Evolutionary conservation across 2,888 invertebrate genomes (phyloP).

Genomic region (Euzophera pinguis): DNA sequence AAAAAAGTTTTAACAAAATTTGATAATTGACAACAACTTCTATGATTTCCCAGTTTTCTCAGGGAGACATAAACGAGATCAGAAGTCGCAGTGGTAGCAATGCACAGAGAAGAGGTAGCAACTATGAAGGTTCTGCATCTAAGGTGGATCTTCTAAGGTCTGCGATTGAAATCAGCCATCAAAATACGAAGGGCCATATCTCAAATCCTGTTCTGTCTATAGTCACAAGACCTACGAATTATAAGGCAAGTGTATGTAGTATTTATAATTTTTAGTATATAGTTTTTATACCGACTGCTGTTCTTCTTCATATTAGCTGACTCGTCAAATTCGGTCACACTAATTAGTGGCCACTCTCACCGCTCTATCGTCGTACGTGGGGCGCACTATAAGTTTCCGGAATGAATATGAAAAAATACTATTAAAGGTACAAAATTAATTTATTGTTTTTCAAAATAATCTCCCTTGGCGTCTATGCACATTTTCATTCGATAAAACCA

Average conservation of each 20-base stretch:
- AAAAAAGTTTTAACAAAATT: too few relatives aligned
- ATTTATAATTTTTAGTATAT: neutral
- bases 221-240: slow-evolving; percentile 48
- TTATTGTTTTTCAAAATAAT: too few relatives aligned
- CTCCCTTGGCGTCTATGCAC: too few relatives aligned
- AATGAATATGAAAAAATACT: too few relatives aligned
- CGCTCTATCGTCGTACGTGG: too few relatives aligned
- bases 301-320: too few relatives aligned
- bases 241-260: slow-evolving; percentile 60
- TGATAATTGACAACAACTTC: neutral
- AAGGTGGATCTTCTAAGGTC: slow-evolving; percentile 85
- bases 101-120: slow-evolving; percentile 77
- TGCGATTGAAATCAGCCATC: slow-evolving; percentile 83
- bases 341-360: too few relatives aligned
- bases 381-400: too few relatives aligned
- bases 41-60: slow-evolving; percentile 58
- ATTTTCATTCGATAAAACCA: too few relatives aligned
- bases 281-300: too few relatives aligned
- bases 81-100: slow-evolving; percentile 73
- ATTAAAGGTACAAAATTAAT: too few relatives aligned
- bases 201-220: slow-evolving; percentile 80
- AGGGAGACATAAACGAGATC: slow-evolving; percentile 75
- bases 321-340: too few relatives aligned
- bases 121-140: slow-evolving; percentile 78
- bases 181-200: slow-evolving; percentile 75